Base-by-base conservation (phyloP, 2,888 invertebrate species). In the Limnephilus lunatus region DNA sequence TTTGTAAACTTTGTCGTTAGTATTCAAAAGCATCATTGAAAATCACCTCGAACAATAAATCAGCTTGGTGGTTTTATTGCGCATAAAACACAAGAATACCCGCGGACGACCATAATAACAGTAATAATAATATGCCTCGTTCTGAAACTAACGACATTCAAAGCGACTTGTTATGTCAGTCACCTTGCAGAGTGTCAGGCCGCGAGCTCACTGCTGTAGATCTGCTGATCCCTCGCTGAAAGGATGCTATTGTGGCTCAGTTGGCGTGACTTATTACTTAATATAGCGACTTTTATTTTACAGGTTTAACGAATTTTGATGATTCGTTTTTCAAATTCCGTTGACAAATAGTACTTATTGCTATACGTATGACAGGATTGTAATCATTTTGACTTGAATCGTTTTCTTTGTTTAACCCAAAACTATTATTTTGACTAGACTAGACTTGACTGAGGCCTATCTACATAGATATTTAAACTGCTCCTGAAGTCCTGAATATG, bases 1-100 rank as follows among this genome's bases (percentile, higher is more conserved):
- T 14, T 82, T 82, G 32, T 82, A 31, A 31, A 15, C 30, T 15
- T 19, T 19, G 32, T 15, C 32, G 82, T 82, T 31, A 82, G 32
- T 15, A 82, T 82, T 82, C 82, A 82, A 32, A 82, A 82, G 82
- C 82, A 82, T 32, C 82, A 82, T 82, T 82, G 82, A 82, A 82
- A 82, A 32, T 82, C 82, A 15, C 82, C 82, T 32, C 30, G 0
- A 19, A 82, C 82, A 82, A 82, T 82, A 82, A 82, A 82, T 82
- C 82, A 31, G 32, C 25, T n/a, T 7, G 68, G 31, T 14, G 30
- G 9, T 82, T 81, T 82, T 31, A 82, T 31, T 82, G 82, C 82
- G 19, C 82, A 82, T 82, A 82, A 82, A 82, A 82, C 25, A 25
- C 68, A 7, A 7, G 7, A 68, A 68, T 68, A 68, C 25, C 68